A percentile compares a stretch with the other conserved stretches of the same genome.
These are phyloP conservation scores for Eupithecia tripunctaria DNA, from an alignment of 2,888 invertebrate species.

Conservation along the genomic window DNA sequence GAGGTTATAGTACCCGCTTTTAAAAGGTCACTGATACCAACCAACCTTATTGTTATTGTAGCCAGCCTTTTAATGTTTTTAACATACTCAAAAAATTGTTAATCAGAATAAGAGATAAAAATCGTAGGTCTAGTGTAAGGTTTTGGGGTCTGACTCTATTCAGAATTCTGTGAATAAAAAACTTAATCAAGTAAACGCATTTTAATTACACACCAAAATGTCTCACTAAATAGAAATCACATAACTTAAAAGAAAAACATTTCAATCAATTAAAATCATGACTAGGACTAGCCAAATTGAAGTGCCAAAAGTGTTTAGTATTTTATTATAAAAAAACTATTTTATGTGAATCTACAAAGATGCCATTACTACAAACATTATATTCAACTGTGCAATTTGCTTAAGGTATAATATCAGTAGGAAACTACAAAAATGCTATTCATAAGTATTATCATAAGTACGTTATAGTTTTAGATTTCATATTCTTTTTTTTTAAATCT, in stretches of 20 bases:
- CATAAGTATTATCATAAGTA: conserved; percentile 49
- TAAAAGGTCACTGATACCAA: neutral
- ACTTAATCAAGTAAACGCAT: conserved; percentile 54
- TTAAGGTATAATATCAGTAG: conserved; percentile 27
- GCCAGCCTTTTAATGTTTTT: neutral
- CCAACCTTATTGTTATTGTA: neutral
- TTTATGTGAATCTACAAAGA: conserved; percentile 49
- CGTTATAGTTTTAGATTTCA: conserved; percentile 35
- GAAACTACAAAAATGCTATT: conserved; percentile 43
- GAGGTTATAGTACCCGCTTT: conserved; percentile 8
- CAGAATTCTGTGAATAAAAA: conserved; percentile 50
- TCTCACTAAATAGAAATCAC: conserved; percentile 78
- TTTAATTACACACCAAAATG: conserved; percentile 66
- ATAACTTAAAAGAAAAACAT: conserved; percentile 58
- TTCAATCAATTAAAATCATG: conserved; percentile 58
- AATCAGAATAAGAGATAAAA: neutral
- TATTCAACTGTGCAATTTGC: conserved; percentile 33
- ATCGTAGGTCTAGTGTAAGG: conserved; percentile 33
- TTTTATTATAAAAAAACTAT: conserved; percentile 19
- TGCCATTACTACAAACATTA: conserved; percentile 35
- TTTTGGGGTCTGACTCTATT: conserved; percentile 43
- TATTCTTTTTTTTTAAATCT: conserved; percentile 6
- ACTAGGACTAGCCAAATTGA: conserved; percentile 67
- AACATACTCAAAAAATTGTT: neutral
- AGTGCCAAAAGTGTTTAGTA: conserved; percentile 13